Conservation (phyloP, 1,140 invertebrate genomes). For the Thaumatotibia leucotreta region DNA sequence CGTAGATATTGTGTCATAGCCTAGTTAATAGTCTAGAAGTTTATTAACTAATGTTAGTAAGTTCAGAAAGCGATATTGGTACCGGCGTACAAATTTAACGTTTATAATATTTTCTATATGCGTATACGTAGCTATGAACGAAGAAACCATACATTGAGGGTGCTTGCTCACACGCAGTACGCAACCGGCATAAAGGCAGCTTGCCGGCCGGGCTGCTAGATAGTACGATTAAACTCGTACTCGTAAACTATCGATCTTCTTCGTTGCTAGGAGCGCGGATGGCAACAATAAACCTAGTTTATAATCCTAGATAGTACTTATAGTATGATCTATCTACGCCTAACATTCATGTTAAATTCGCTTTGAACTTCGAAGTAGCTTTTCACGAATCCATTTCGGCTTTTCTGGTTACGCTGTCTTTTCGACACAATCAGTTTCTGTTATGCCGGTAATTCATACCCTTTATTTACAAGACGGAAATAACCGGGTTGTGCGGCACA, state of each 20-base stretch:
- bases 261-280: constrained; percentile 39
- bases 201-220: constrained; percentile 10
- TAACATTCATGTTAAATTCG: constrained; percentile 6
- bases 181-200: not conserved
- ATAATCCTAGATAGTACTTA: constrained; percentile 45
- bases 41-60: not conserved
- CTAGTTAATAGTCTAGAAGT: no score
- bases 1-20: not conserved
- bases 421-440: no score
- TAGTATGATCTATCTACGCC: constrained; percentile 22
- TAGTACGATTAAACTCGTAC: not conserved
- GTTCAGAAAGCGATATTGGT: not conserved
- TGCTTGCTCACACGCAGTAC: constrained; percentile 11
- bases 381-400: constrained; percentile 12
- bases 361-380: constrained; percentile 33
- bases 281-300: constrained; percentile 56
- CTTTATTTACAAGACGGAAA: not conserved
- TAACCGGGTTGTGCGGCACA: not conserved
- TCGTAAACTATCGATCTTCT: constrained; percentile 34
- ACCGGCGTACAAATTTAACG: not conserved
- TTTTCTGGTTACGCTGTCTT: no score
- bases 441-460: no score
- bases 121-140: not conserved
- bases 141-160: not conserved
- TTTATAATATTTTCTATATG: not conserved